These are phyloP conservation scores for Aricia artaxerxes DNA, from an alignment of 2,888 invertebrate genomes.

Conservation along the genomic window DNA sequence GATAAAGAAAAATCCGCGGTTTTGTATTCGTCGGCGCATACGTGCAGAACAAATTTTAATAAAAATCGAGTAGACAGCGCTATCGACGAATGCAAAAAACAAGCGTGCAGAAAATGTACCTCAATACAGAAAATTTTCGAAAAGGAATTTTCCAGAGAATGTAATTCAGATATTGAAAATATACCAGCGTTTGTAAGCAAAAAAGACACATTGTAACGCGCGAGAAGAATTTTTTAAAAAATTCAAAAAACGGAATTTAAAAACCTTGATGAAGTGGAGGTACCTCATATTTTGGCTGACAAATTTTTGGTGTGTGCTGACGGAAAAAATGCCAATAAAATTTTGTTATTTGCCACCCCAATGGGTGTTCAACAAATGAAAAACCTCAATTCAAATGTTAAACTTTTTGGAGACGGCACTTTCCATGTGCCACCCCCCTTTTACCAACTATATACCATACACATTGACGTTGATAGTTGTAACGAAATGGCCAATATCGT, in stretches of 20 bases:
- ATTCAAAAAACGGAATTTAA: conserved; percentile 8
- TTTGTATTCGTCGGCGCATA: conserved; percentile 5
- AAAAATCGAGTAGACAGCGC: background rate
- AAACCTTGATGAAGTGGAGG: conserved; percentile 1
- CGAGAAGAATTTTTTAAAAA: background rate
- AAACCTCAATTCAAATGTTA: no score
- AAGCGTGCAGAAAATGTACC: no score
- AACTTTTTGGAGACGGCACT: no score
- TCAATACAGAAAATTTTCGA: conserved; percentile 12
- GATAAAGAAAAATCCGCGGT: conserved; percentile 10
- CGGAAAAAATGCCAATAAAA: background rate
- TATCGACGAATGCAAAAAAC: no score
- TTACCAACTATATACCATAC: no score
- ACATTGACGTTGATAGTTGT: no score
- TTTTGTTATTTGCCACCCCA: background rate
- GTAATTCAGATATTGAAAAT: conserved; percentile 8
- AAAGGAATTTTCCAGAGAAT: conserved; percentile 6
- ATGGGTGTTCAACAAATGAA: no score
- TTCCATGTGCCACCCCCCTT: no score
- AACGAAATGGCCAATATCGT: no score
- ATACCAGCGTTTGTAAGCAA: conserved; percentile 5
- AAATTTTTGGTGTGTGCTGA: conserved; percentile 8
- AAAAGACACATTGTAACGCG: conserved; percentile 8
- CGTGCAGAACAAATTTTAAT: conserved; percentile 4
- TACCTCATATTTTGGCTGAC: conserved; percentile 4